Evolutionary conservation across 1,140 invertebrate genomes (phyloP).

Genomic region (Cryptotermes secundus): DNA sequence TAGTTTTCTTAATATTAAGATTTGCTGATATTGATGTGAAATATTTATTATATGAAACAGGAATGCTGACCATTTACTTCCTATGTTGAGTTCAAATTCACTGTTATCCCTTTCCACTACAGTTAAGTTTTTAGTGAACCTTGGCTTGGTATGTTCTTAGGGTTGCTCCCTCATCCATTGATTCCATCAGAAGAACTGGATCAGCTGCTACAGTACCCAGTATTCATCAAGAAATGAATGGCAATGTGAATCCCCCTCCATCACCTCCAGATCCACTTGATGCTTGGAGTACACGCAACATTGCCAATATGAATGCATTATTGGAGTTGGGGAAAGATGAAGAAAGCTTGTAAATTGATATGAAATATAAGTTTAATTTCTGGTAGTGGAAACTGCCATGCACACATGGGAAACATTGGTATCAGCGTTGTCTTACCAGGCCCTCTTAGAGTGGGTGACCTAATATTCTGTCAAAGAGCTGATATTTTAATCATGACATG

Average conservation of each 20-base stretch:
- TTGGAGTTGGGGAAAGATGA: slow-evolving; percentile 60
- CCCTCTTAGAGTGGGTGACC: too few species aligned
- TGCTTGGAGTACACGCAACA: slow-evolving; percentile 69
- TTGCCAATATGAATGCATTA: slow-evolving; percentile 71
- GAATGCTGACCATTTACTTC: too few species aligned
- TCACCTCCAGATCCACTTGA: slow-evolving; percentile 64
- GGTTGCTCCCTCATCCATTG: slow-evolving; percentile 41
- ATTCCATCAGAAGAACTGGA: slow-evolving; percentile 37
- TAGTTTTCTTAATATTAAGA: too few species aligned
- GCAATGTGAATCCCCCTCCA: slow-evolving; percentile 37
- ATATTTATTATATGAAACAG: too few species aligned
- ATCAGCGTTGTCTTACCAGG: too few species aligned
- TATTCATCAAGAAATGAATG: slow-evolving; percentile 19
- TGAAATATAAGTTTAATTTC: not conserved
- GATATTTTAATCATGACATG: too few species aligned
- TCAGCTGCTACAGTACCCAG: slow-evolving; percentile 8
- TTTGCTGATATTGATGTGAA: too few species aligned
- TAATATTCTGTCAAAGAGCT: too few species aligned
- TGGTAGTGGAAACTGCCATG: not conserved
- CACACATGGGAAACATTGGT: too few species aligned
- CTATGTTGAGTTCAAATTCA: too few species aligned
- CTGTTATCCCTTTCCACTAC: not conserved
- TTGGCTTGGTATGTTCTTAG: slow-evolving; percentile 33
- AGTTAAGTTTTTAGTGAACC: not conserved
- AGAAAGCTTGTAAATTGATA: slow-evolving; percentile 33